phyloP scores from a whole-genome alignment of 1,140 invertebrate species.

The Trichogramma pretiosum region DNA sequence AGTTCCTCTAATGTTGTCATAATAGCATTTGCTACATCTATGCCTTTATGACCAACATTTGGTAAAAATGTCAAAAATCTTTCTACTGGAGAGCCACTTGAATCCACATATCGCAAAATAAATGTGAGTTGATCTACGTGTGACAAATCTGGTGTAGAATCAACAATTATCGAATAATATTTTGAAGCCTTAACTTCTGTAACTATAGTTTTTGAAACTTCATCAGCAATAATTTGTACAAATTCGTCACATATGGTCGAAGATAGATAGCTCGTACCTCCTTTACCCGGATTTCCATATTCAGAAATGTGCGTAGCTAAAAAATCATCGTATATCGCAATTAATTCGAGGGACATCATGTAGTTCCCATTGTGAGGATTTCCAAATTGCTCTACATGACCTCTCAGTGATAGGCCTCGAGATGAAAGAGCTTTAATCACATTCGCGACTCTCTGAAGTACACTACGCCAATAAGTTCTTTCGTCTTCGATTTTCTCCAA shows the following conservation, averaged over 20 bases:
- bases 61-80: constrained; percentile 7
- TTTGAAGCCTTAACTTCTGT: constrained; percentile 11
- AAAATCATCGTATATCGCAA: constrained; percentile 21
- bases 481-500: constrained; percentile 10
- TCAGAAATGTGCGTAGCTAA: constrained; percentile 19
- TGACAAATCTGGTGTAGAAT: constrained; percentile 8
- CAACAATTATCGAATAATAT: constrained; percentile 15
- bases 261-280: constrained; percentile 25
- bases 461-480: constrained; percentile 15
- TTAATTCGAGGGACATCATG: constrained; percentile 19
- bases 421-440: constrained; percentile 16
- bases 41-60: constrained; percentile 2
- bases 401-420: constrained; percentile 22
- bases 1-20: not conserved
- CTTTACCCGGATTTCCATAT: constrained; percentile 20
- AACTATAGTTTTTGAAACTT: constrained; percentile 6
- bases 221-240: constrained; percentile 4
- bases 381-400: constrained; percentile 18
- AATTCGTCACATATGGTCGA: constrained; percentile 25
- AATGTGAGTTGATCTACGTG: constrained; percentile 8
- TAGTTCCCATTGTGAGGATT: constrained; percentile 21
- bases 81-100: not conserved
- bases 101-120: constrained; percentile 4
- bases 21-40: not conserved
- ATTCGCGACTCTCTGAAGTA: constrained; percentile 18